These are phyloP conservation scores for Sus cebifrons DNA, from an alignment of 2,797 vertebrate genomes.

Conservation along the genomic window DNA sequence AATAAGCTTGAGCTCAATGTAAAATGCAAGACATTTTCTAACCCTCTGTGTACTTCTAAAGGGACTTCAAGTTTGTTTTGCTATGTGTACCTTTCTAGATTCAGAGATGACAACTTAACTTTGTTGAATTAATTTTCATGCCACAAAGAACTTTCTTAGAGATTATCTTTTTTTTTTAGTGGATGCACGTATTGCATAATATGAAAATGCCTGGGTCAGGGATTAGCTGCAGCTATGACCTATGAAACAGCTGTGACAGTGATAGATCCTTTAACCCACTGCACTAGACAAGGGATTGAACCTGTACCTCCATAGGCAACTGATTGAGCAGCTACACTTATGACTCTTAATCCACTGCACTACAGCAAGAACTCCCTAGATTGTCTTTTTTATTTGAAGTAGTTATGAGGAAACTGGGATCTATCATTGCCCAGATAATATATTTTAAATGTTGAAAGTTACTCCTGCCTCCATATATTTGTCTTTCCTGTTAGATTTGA, in stretches of 20 bases:
- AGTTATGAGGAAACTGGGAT: background rate
- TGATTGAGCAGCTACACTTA: too few species aligned
- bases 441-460: background rate
- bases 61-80: background rate
- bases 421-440: background rate
- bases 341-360: too few species aligned
- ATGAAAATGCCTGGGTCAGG: too few species aligned
- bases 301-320: too few species aligned
- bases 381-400: background rate
- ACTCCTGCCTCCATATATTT: background rate
- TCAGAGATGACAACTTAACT: background rate
- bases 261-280: too few species aligned
- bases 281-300: too few species aligned
- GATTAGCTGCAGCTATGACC: too few species aligned
- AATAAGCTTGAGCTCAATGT: background rate
- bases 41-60: background rate
- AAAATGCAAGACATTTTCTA: background rate
- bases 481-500: constrained; percentile 8
- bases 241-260: too few species aligned
- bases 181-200: too few species aligned
- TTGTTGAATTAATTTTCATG: background rate
- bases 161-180: too few species aligned
- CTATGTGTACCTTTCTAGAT: background rate
- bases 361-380: background rate
- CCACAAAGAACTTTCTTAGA: background rate